Percentiles rank a stretch among this genome's conserved stretches.
Conservation (phyloP, 2,888 invertebrate genomes). For the Cybosia mesomella region DNA sequence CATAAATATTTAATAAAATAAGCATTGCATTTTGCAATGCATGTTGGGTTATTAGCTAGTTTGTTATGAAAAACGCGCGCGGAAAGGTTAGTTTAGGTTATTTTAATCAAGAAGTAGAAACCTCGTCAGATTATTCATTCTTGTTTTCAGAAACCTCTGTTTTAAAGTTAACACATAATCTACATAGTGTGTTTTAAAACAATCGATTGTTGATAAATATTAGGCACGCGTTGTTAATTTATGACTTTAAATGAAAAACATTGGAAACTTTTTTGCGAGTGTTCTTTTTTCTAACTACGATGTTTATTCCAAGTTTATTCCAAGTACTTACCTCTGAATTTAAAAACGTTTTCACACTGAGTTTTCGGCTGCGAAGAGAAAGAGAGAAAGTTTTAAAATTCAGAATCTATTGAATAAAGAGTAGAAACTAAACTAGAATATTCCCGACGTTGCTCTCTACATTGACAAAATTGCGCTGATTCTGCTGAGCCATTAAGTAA, state of each 20-base stretch:
- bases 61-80: background rate
- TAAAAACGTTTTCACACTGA: background rate
- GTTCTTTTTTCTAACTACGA: background rate
- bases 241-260: background rate
- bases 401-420: background rate
- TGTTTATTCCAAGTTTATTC: background rate
- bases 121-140: background rate
- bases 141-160: background rate
- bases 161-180: background rate
- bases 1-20: background rate
- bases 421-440: background rate
- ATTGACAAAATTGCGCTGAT: too few relatives aligned
- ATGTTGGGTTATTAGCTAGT: background rate
- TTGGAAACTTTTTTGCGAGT: background rate
- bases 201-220: background rate
- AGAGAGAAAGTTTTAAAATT: background rate
- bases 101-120: slow-evolving; percentile 1
- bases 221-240: background rate
- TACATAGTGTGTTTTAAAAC: slow-evolving; percentile 1
- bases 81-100: background rate
- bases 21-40: background rate
- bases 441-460: background rate
- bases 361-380: background rate
- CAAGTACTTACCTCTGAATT: background rate
- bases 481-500: too few relatives aligned